Conservation (phyloP, 2,113 vertebrate genomes). For the Forbesichthys papilliferus region DNA sequence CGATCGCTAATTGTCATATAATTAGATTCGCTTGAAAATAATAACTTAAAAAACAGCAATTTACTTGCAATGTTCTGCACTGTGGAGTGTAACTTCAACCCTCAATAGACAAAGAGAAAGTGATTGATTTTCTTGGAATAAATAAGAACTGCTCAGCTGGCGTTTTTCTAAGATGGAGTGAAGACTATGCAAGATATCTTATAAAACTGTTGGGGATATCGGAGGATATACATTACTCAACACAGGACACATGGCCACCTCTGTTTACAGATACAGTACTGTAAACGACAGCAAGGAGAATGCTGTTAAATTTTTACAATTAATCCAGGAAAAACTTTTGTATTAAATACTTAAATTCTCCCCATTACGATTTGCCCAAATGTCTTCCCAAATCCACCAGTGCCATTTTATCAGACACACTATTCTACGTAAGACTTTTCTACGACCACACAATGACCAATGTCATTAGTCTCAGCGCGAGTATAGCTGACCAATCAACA, state of each 20-base stretch:
- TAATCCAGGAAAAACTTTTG: too few species aligned
- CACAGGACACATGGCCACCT: too few species aligned
- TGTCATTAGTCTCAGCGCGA: not conserved
- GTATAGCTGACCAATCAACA: not conserved
- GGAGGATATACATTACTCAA: not conserved
- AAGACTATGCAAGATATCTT: not conserved
- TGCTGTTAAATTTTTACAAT: too few species aligned
- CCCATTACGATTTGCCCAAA: too few species aligned
- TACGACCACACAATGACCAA: too few species aligned
- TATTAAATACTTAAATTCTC: too few species aligned
- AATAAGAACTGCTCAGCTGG: conserved; percentile 8
- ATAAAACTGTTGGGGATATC: too few species aligned
- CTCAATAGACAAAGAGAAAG: conserved; percentile 24
- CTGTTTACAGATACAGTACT: too few species aligned
- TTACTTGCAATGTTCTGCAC: conserved; percentile 56
- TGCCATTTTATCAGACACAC: too few species aligned
- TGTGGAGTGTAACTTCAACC: conserved; percentile 49
- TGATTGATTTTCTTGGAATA: conserved; percentile 11
- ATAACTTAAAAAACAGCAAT: conserved; percentile 50
- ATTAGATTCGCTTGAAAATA: conserved; percentile 49
- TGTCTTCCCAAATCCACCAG: too few species aligned
- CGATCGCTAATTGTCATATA: conserved; percentile 54
- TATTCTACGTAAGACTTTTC: too few species aligned
- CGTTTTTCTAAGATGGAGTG: not conserved
- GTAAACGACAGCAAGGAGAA: too few species aligned